Evolutionary conservation across 2,888 invertebrate species (phyloP).

Genomic region (Melieria crassipennis): DNA sequence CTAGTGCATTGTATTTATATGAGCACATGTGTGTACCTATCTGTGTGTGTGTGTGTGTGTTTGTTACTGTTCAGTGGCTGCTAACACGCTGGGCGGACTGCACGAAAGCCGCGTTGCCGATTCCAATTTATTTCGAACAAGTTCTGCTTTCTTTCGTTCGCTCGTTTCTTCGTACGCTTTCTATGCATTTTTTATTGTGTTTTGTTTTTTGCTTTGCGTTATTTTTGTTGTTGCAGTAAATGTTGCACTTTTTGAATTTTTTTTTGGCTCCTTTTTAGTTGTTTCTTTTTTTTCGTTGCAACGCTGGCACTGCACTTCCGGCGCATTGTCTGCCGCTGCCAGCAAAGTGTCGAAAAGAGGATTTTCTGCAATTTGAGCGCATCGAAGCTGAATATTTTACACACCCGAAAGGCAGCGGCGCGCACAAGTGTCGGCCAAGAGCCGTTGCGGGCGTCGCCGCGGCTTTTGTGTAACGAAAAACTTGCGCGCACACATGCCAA

Average conservation of each 20-base stretch:
- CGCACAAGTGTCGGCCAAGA: not conserved
- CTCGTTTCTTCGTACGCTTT: constrained; percentile 17
- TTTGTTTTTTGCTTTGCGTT: constrained; percentile 2
- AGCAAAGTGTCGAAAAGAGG: constrained; percentile 47
- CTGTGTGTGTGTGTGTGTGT: not conserved
- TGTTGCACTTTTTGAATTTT: not conserved
- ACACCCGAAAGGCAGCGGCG: constrained; percentile 4
- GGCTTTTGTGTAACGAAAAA: not conserved
- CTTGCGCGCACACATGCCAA: not conserved
- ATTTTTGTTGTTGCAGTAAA: constrained; percentile 5
- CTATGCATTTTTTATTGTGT: not conserved
- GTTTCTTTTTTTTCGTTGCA: not conserved
- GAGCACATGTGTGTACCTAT: not conserved
- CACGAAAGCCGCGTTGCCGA: constrained; percentile 17
- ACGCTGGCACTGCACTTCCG: constrained; percentile 20
- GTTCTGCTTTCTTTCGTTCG: constrained; percentile 19
- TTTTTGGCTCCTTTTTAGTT: not conserved
- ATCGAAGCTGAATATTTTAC: constrained; percentile 44
- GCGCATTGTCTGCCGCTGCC: constrained; percentile 32
- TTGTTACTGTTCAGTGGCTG: constrained; percentile 22
- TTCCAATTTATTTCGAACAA: constrained; percentile 23
- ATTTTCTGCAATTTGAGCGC: constrained; percentile 46
- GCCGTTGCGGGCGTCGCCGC: too few relatives aligned
- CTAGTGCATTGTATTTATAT: not conserved
- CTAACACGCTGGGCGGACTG: constrained; percentile 32